A percentile compares a stretch with the other conserved stretches of the same genome.
Evolutionary conservation across 2,113 vertebrate genomes (phyloP).

Genomic region (Pardalotus punctatus): DNA sequence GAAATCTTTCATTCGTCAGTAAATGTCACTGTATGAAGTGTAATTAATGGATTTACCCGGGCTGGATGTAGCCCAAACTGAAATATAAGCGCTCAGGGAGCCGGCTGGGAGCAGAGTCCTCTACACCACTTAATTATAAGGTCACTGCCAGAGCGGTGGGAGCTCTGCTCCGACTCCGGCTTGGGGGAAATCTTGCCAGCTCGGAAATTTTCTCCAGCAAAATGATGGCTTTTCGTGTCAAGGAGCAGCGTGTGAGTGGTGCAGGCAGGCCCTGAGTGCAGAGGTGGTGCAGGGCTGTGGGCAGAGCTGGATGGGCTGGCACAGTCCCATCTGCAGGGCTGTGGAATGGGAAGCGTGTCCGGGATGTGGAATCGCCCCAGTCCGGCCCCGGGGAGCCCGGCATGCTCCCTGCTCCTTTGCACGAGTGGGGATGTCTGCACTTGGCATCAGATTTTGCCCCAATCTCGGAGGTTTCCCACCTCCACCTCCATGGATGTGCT

Average conservation of each 20-base stretch:
- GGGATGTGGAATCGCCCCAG: accelerated
- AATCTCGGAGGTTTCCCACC: neutral
- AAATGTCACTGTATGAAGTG: conserved; percentile 56
- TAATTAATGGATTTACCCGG: conserved; percentile 68
- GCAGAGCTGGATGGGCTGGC: neutral
- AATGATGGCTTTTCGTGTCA: neutral
- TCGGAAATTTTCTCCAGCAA: neutral
- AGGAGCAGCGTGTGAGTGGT: neutral
- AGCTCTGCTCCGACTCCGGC: accelerated
- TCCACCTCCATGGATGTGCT: neutral
- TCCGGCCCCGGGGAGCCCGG: neutral
- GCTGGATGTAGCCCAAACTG: conserved; percentile 62
- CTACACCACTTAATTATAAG: conserved; percentile 29
- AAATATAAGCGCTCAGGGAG: conserved; percentile 45
- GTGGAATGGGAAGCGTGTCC: accelerated
- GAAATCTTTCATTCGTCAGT: conserved; percentile 60
- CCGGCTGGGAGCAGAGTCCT: conserved; percentile 1
- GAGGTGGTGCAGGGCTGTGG: neutral
- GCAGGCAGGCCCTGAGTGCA: neutral
- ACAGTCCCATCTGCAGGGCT: too few relatives aligned
- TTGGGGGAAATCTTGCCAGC: neutral
- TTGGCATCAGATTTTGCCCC: neutral
- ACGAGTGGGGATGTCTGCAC: neutral
- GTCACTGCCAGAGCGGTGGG: neutral
- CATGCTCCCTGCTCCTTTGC: neutral